Evolutionary conservation across 1,140 invertebrate genomes (phyloP).

Genomic region (Aphidius ervi): DNA sequence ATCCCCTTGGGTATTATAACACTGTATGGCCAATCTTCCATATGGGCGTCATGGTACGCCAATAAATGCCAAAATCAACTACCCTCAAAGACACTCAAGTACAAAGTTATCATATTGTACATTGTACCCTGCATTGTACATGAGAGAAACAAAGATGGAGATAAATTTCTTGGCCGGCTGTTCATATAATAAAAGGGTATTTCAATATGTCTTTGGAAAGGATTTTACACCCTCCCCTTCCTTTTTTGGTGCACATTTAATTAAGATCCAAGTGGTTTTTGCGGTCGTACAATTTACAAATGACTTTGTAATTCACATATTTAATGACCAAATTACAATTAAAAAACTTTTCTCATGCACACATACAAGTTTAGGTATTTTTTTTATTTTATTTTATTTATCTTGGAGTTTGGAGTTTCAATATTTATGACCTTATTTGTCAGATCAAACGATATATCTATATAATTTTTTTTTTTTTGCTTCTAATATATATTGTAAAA

Average conservation of each 20-base stretch:
- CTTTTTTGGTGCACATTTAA: slow-evolving; percentile 33
- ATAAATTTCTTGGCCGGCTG: no score
- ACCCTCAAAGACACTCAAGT: slow-evolving; percentile 18
- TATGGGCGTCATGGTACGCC: slow-evolving; percentile 37
- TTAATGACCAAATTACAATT: no score
- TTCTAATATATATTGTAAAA: no score
- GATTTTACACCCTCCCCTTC: slow-evolving; percentile 1
- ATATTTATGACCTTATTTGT: no score
- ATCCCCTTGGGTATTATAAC: slow-evolving; percentile 31
- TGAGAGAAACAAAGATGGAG: no score
- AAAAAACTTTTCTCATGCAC: not conserved
- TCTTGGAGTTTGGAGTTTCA: no score
- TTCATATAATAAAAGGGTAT: not conserved
- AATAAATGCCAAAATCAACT: slow-evolving; percentile 48
- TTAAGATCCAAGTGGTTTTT: slow-evolving; percentile 35
- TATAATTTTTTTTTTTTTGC: no score
- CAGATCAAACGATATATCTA: no score
- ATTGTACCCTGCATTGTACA: no score
- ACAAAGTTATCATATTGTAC: not conserved
- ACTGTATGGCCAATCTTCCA: slow-evolving; percentile 43
- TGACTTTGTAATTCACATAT: no score
- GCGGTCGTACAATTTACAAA: slow-evolving; percentile 3
- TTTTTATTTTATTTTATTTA: no score
- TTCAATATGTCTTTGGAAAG: slow-evolving; percentile 12
- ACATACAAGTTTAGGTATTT: not conserved